Base-by-base conservation (phyloP, 1,140 invertebrate genomes). In the Tetramorium alpestre region DNA sequence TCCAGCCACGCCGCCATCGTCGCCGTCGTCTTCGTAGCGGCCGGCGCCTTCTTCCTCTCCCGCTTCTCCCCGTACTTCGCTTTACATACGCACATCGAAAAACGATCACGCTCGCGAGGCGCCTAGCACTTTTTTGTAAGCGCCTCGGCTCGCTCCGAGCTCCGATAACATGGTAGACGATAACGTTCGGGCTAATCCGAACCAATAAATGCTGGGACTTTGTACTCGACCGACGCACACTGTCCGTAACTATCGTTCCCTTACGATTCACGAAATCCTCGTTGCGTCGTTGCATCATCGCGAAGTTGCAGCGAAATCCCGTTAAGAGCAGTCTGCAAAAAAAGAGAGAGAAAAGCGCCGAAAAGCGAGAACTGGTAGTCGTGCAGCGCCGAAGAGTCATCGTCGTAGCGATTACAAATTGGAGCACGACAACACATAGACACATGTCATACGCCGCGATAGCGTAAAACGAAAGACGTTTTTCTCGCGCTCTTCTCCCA, bases 161-260 rank as follows among this genome's bases (percentile, higher is more conserved):
- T 28, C 49, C 47, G 87, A 85, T 90, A 88, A 89, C 80, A 85
- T 54, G 85, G 90, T 60, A 84, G 67, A 90, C 47, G 89, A 92
- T 90, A 87, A 91, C 81, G 89, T 85, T 22, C 51, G 51, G 64
- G 47, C 65, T 76, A 88, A 90, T 49, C 75, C 82, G 90, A 85
- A 84, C 88, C 87, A 93, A 93, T 93, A 93, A 90, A 92, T 93
- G 84, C 69, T 18, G 90, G 54, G 87, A 93, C 92, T 93, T 92
- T 93, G 92, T 86, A 86, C 90, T 86, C 77, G 60, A 51, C 33
- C 60, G 72, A 69, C 91, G 77, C 91, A 92, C 69, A 87, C 18
- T 89, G 88, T 86, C 78, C 73, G 89, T 81, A 62, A 89, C 62
- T 60, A 58, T 75, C 78, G 60, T 84, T 81, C 64, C 67, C 38